Evolutionary conservation across 2,797 vertebrate species (phyloP), one percentile per base, ranked within the genome.

Genomic region (Balearica regulorum): DNA sequence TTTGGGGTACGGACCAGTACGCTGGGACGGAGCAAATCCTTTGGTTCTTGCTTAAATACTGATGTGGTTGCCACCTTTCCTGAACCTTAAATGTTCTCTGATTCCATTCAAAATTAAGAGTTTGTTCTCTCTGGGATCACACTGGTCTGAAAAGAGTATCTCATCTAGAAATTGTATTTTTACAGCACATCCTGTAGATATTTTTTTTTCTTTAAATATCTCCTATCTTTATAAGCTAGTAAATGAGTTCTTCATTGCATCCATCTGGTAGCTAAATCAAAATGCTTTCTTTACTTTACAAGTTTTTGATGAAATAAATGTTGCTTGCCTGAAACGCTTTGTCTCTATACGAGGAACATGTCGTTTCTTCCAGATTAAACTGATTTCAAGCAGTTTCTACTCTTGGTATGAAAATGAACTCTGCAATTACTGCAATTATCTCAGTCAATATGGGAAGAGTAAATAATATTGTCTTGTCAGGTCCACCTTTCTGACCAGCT

Each of bases 241-340:
- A 76, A 29, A 29, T 0, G 61, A 64, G 43, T 10, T 73, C 72
- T 19, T 76, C 49, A 13, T 16, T 55, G 73, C 66, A 53, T 28
- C 92, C 90, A 83, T 86, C 81, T 91, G 94, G 91, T 76, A 92
- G 79, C 53, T 53, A 62, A 65, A 66, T 77, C 68, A 58, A 70
- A 77, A 21, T 0, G 9, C 53, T 55, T 29, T 13, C 70, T 58
- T 25, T 48, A 58, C 48, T 69, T 25, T 22, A 16, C 53, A 62
- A 73, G 21, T 39, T 87, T 87, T 11, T 39, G 69, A n/a, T 18
- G 33, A 87, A 82, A 61, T 69, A 72, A 60, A 81, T 25, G 20
- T 81, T 64, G 12, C 39, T 77, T 73, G 22, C 64, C 68, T 58
- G 4, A 76, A 90, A 22, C 1, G 1, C 48, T 88, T 80, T 73